These are phyloP conservation scores for Meteorus cinctellus DNA, from an alignment of 2,888 invertebrate genomes.

Conservation along the genomic window DNA sequence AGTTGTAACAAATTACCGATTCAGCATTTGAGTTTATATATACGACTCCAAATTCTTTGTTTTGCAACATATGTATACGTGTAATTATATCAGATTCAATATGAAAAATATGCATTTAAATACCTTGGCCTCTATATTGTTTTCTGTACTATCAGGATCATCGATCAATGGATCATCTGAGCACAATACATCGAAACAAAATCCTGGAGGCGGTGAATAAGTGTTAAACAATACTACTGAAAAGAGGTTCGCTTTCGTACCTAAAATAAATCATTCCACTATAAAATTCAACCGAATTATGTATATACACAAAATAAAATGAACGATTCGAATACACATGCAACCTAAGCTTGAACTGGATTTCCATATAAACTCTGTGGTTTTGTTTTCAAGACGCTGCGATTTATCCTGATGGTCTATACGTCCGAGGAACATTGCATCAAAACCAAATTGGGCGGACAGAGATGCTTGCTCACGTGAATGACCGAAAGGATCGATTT, in stretches of 20 bases:
- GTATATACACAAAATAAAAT: neutral
- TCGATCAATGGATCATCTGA: slow-evolving; percentile 90
- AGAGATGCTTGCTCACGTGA: slow-evolving; percentile 89
- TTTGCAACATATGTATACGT: too few relatives aligned
- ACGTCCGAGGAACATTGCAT: slow-evolving; percentile 90
- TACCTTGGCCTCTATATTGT: slow-evolving; percentile 87
- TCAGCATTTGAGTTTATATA: slow-evolving; percentile 7
- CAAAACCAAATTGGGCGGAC: slow-evolving; percentile 89
- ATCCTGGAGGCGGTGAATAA: slow-evolving; percentile 90
- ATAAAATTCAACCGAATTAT: neutral
- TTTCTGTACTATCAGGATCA: slow-evolving; percentile 84
- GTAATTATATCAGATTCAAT: neutral
- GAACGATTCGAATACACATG: neutral
- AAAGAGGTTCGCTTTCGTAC: slow-evolving; percentile 82
- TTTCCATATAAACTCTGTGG: slow-evolving; percentile 90
- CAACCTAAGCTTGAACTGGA: slow-evolving; percentile 82
- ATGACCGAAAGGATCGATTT: slow-evolving; percentile 91
- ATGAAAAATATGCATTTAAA: slow-evolving; percentile 52
- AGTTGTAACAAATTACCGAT: slow-evolving; percentile 4
- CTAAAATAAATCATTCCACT: slow-evolving; percentile 65
- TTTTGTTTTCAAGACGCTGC: slow-evolving; percentile 76
- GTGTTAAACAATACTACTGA: slow-evolving; percentile 88
- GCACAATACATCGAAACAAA: slow-evolving; percentile 94
- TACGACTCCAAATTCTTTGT: neutral
- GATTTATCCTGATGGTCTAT: slow-evolving; percentile 90